phyloP scores from a whole-genome alignment of 2,888 invertebrate species.

The Apoda limacodes region DNA sequence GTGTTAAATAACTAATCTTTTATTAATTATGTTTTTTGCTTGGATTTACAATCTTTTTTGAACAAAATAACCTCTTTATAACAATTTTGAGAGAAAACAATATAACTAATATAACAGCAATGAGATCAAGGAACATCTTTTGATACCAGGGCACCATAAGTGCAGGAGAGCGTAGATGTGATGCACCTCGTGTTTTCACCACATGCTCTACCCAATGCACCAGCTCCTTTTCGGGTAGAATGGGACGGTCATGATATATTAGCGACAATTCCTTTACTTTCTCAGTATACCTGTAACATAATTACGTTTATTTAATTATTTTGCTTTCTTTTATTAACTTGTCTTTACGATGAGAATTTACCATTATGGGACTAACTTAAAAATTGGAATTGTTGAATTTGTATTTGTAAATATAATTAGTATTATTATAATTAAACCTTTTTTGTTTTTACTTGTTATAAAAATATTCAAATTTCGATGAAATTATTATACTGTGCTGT shows the following conservation, averaged over 20 bases:
- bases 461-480: too few species aligned
- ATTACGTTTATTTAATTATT: too few species aligned
- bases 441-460: too few species aligned
- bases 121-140: slow-evolving; percentile 31
- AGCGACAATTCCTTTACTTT: slow-evolving; percentile 20
- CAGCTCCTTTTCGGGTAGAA: slow-evolving; percentile 32
- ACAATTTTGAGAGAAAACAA: slow-evolving; percentile 3
- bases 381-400: too few species aligned
- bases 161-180: too few species aligned
- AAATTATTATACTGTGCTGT: too few species aligned
- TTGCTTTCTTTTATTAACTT: neutral
- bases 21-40: too few species aligned
- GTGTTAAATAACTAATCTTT: too few species aligned
- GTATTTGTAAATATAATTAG: too few species aligned
- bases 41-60: too few species aligned
- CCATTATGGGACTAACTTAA: neutral
- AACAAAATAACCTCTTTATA: too few species aligned
- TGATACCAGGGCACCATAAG: slow-evolving; percentile 31
- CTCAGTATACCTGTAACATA: slow-evolving; percentile 22
- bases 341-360: neutral
- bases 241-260: slow-evolving; percentile 24
- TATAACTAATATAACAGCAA: slow-evolving; percentile 8
- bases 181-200: slow-evolving; percentile 21
- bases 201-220: slow-evolving; percentile 33
- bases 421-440: too few species aligned